phyloP scores from a whole-genome alignment of 2,888 invertebrate species.

The Lithophane ornitopus region DNA sequence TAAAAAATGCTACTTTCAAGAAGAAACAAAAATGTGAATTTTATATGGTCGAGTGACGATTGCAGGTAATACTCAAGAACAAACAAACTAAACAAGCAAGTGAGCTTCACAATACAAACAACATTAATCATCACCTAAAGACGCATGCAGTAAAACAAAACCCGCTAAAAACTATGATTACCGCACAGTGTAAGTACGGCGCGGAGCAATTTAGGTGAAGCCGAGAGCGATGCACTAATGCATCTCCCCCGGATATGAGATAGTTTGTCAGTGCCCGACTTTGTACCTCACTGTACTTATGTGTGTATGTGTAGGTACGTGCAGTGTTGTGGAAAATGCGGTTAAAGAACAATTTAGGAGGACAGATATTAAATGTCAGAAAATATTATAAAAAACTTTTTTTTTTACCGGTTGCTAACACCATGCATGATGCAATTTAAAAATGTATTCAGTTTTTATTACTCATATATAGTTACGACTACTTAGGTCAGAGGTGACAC shows the following conservation, averaged over 20 bases:
- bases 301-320: neutral
- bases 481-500: neutral
- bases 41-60: neutral
- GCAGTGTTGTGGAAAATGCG: neutral
- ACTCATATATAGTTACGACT: neutral
- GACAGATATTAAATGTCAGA: too few relatives aligned
- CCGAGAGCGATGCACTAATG: slow-evolving; percentile 76
- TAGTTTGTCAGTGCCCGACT: slow-evolving; percentile 75
- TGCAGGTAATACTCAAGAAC: neutral
- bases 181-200: slow-evolving; percentile 52
- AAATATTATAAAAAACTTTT: too few relatives aligned
- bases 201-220: slow-evolving; percentile 71
- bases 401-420: too few relatives aligned
- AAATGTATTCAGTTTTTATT: neutral
- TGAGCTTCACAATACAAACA: neutral
- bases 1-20: neutral
- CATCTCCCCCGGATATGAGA: slow-evolving; percentile 77
- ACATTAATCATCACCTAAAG: slow-evolving; percentile 3
- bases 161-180: slow-evolving; percentile 57
- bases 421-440: neutral
- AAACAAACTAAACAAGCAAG: neutral
- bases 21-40: neutral
- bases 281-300: slow-evolving; percentile 46
- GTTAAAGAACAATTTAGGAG: slow-evolving; percentile 1
- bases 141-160: slow-evolving; percentile 26